These are phyloP conservation scores for Castor canadensis DNA, from an alignment of 2,113 vertebrate genomes.

Conservation along the genomic window DNA sequence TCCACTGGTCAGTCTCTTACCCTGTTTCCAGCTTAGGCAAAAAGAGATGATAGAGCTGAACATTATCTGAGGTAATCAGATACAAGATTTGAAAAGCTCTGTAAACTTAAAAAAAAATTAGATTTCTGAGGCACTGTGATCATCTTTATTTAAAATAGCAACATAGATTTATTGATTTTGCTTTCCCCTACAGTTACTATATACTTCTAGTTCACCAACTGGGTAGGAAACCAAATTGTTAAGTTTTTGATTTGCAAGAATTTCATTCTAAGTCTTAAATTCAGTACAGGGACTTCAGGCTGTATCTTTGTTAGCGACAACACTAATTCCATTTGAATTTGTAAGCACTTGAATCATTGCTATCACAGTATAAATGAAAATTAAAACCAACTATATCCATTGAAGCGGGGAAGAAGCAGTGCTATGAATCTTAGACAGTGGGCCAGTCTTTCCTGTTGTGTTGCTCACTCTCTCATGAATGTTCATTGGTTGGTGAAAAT, in stretches of 20 bases:
- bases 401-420: conserved; percentile 23
- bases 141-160: conserved; percentile 11
- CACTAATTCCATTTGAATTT: conserved; percentile 37
- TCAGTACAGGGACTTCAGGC: neutral
- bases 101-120: neutral
- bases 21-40: neutral
- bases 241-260: neutral
- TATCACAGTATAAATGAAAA: conserved; percentile 13
- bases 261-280: neutral
- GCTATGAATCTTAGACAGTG: neutral
- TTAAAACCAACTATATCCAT: neutral
- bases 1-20: neutral
- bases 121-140: neutral
- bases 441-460: neutral
- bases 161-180: neutral
- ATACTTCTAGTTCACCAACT: neutral
- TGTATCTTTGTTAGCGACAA: neutral
- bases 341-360: conserved; percentile 3
- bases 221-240: neutral
- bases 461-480: neutral
- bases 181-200: neutral
- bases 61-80: neutral
- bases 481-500: conserved; percentile 48
- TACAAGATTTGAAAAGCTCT: neutral
- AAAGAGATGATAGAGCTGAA: neutral